Evolutionary conservation across 2,797 vertebrate species (phyloP), one percentile per base, ranked within the genome.

Genomic region (Onychomys torridus): DNA sequence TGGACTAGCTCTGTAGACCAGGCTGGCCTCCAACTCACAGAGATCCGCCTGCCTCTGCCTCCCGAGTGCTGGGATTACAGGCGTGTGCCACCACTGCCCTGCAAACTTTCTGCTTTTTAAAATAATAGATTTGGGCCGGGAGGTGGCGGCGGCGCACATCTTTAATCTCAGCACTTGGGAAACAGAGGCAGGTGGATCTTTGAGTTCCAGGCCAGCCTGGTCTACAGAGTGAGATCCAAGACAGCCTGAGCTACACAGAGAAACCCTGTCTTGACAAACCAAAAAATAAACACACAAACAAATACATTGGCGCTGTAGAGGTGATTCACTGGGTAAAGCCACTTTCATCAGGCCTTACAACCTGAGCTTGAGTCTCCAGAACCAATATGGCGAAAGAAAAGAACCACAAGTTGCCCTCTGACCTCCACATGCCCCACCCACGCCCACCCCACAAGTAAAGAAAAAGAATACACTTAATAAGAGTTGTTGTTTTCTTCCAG

Each of bases 401-500:
- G 49, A 73, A 57, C 49, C 14, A 40, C 49, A 73, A 37, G 34
- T 87, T 88, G 85, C 21, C 67, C 49, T 40, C 69, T 73, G 25
- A 32, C n/a, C 14, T 59, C 69, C 10, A 40, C n/a, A 2, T 75
- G 14, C 8, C 16, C 21, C 46, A n/a, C n/a, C 29, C 43, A 25
- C 1, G 0, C 25, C 11, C 2, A 13, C 49, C 49, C 23, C 19
- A 23, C 29, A 59, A 46, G 23, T 23, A 25, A 89, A 29, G 32
- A 17, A 59, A 29, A 57, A 78, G 65, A 73, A 1, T 89, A 23
- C 65, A 81, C 94, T 91, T 86, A 40, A 34, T 57, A 17, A 5
- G 40, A 57, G 19, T 55, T 83, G 21, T 63, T 94, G 0, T 95
- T 95, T 96, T 88, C 34, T 93, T 95, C n/a, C 97, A 99, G 99